Evolutionary conservation across 2,888 invertebrate genomes (phyloP).

Genomic region (Leuctra nigra): DNA sequence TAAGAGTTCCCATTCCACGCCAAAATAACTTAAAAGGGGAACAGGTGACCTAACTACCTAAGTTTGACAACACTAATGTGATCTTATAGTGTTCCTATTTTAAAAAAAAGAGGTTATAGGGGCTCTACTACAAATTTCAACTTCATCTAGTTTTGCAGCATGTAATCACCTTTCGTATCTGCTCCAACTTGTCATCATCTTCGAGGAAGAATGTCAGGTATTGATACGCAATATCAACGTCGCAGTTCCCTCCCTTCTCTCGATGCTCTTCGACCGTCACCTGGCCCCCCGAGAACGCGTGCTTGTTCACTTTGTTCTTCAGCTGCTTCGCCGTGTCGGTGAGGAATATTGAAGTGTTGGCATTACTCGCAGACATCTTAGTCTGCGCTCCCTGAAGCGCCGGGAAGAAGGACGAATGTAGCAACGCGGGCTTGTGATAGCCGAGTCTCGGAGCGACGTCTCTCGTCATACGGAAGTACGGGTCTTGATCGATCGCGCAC

Average conservation of each 20-base stretch:
- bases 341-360: constrained; percentile 89
- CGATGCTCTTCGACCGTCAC: constrained; percentile 91
- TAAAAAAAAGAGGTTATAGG: too few species aligned
- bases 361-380: constrained; percentile 97
- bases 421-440: constrained; percentile 76
- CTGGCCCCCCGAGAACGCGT: constrained; percentile 97
- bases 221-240: constrained; percentile 92
- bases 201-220: constrained; percentile 93
- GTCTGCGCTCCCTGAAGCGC: constrained; percentile 94
- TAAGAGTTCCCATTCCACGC: too few species aligned
- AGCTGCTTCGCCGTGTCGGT: constrained; percentile 93
- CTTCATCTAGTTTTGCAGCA: too few species aligned
- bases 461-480: constrained; percentile 97
- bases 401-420: constrained; percentile 87
- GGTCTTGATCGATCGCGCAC: constrained; percentile 99
- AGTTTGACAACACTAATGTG: too few species aligned
- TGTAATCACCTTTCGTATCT: constrained; percentile 59
- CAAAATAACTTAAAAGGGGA: too few species aligned
- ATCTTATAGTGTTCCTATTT: too few species aligned
- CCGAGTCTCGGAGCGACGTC: constrained; percentile 94
- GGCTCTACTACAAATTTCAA: too few species aligned
- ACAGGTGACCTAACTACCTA: too few species aligned
- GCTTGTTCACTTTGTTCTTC: constrained; percentile 90
- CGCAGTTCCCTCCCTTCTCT: constrained; percentile 86
- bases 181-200: constrained; percentile 77